Conservation (phyloP, 2,797 vertebrate genomes). For the Halcyon chelicuti region DNA sequence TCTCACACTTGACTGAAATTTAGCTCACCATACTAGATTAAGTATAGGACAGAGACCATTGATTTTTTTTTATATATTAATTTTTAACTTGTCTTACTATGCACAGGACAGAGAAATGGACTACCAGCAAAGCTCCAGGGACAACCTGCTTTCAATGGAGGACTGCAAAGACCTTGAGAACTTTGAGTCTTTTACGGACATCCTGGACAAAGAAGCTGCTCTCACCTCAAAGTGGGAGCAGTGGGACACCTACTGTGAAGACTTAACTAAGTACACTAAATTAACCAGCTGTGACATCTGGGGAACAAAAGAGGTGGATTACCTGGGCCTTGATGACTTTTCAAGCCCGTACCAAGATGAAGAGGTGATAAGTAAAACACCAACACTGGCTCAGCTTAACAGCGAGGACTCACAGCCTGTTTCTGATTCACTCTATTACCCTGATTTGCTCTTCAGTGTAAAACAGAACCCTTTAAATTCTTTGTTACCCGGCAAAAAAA, state of each 20-base stretch:
- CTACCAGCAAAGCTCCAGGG: slow-evolving; percentile 92
- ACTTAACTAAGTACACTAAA: slow-evolving; percentile 97
- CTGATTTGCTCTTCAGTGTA: slow-evolving; percentile 83
- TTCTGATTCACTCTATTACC: slow-evolving; percentile 91
- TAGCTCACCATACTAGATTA: background rate
- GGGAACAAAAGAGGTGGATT: slow-evolving; percentile 99
- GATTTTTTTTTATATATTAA: background rate
- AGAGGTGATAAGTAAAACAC: slow-evolving; percentile 95
- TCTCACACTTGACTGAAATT: background rate
- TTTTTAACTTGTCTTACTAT: slow-evolving; percentile 18
- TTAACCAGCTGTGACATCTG: slow-evolving; percentile 98
- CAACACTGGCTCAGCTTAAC: slow-evolving; percentile 96
- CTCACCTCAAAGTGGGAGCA: slow-evolving; percentile 94
- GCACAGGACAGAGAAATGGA: slow-evolving; percentile 94
- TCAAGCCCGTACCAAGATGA: slow-evolving; percentile 98
- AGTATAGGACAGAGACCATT: background rate
- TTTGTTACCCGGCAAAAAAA: slow-evolving; percentile 82
- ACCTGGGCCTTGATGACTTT: slow-evolving; percentile 96
- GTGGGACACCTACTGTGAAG: slow-evolving; percentile 99
- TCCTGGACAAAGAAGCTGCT: slow-evolving; percentile 90
- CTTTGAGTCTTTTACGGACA: slow-evolving; percentile 89
- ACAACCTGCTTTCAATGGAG: slow-evolving; percentile 86
- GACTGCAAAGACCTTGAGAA: slow-evolving; percentile 93
- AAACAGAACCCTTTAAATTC: slow-evolving; percentile 82
- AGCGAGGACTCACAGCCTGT: slow-evolving; percentile 97